Conservation (phyloP, 2,113 vertebrate species). For the Echinops telfairi region DNA sequence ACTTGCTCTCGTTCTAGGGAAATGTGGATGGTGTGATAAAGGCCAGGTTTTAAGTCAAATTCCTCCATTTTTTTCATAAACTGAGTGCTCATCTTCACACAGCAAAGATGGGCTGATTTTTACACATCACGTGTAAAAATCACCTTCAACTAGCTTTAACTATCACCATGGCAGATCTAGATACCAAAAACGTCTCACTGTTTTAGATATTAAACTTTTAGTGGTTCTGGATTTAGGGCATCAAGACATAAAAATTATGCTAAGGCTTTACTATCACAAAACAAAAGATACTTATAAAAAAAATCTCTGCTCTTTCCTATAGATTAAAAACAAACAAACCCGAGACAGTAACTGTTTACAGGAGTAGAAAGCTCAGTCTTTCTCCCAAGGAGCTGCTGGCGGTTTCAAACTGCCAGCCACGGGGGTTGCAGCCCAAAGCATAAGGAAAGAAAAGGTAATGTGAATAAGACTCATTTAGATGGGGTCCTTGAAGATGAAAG, state of each 20-base stretch:
- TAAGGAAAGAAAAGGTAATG: neutral
- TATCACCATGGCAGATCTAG: fast-evolving
- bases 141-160: no score
- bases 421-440: no score
- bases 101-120: neutral
- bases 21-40: fast-evolving
- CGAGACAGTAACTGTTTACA: no score
- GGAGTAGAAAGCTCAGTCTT: no score
- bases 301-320: neutral
- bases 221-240: neutral
- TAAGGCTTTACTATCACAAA: neutral
- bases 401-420: no score
- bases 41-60: neutral
- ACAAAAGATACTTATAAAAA: neutral
- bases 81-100: no score
- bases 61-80: neutral
- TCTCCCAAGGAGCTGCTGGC: no score
- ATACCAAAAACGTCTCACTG: fast-evolving
- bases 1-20: neutral
- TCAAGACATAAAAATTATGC: neutral
- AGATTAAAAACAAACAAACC: neutral
- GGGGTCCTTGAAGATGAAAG: neutral
- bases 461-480: no score
- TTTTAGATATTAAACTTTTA: neutral
- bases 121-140: no score